Base-by-base conservation (phyloP, 2,888 invertebrate genomes). In the Podotricha telesiphe region DNA sequence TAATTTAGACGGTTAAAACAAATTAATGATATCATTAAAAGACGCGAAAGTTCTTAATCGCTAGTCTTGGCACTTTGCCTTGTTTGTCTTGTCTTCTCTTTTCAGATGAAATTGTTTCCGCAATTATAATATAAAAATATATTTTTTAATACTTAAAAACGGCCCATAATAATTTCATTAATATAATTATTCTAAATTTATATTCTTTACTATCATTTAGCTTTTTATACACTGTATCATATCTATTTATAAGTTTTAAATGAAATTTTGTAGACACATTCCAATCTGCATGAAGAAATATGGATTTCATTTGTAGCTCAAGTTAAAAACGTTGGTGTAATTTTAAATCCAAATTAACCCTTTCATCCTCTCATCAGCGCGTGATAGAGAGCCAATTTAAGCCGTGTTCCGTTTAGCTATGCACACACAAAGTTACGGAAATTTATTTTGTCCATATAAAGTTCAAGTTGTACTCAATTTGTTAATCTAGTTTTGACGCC, bases 291-390 rank as follows among this genome's bases (percentile, higher is more conserved):
- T n/a, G 37, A 1, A 20, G 58, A 50, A 50, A 50, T 58, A 20
- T n/a, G 15, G 42, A 58, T 40, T 42, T 20, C 20, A 58, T 42
- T 58, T 61, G 61, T 22, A 17, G 8, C 13, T 61, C 13, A 61
- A 61, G 47, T 47, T 34, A 48, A 48, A 61, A 28, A 45, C 28
- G 28, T 45, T 15, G 45, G 34, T 40, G 48, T 42, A 61, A 67
- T 53, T 67, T 61, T 67, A 42, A 37, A 45, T 61, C 61, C 51
- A 59, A 67, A 61, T 61, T 61, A 51, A 45, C 28, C 50, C 67
- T 61, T 67, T 61, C 61, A 61, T 67, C 61, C 20, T 61, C 45
- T 61, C 67, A 67, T 67, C 67, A 67, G 59, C 67, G 51, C 51
- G 50, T 53, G 51, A 67, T 61, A 61, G 67, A 59, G 42, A 51